Percentiles rank a stretch among this genome's conserved stretches.
These are phyloP conservation scores for Emydura subglobosa DNA, from an alignment of 2,113 vertebrate species.

Conservation along the genomic window DNA sequence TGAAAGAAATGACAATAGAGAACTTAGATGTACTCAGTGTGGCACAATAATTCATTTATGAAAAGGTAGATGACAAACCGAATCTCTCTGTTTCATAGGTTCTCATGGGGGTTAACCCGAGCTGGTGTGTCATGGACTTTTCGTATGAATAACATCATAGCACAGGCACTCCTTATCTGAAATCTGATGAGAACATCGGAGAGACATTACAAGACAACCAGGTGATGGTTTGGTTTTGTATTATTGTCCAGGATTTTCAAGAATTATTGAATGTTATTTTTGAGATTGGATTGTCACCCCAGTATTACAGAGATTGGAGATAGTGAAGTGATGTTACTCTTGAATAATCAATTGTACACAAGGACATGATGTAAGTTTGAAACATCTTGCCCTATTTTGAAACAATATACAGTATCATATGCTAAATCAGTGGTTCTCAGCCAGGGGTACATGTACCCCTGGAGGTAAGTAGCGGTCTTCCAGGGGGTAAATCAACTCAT, in stretches of 20 bases:
- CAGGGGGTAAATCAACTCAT: too few species aligned
- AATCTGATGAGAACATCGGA: constrained; percentile 84
- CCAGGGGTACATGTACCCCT: too few species aligned
- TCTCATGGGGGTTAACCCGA: constrained; percentile 79
- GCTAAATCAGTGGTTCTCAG: background rate
- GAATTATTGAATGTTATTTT: background rate
- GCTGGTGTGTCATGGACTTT: constrained; percentile 78
- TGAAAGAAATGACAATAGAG: constrained; percentile 84
- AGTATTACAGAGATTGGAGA: background rate
- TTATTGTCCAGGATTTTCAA: background rate
- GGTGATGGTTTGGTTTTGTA: constrained; percentile 37
- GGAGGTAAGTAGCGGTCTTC: too few species aligned
- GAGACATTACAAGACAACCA: constrained; percentile 85
- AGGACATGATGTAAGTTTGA: background rate
- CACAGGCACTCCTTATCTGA: constrained; percentile 77
- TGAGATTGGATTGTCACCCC: background rate
- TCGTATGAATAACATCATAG: constrained; percentile 75
- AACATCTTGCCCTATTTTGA: background rate
- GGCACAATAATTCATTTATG: background rate
- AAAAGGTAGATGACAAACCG: background rate
- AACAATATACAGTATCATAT: background rate
- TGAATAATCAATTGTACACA: background rate
- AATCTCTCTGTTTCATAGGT: constrained; percentile 62
- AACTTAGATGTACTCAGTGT: constrained; percentile 56
- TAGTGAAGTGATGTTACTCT: background rate